Conservation (phyloP, 2,113 vertebrate genomes). For the Chlorocebus sabaeus region DNA sequence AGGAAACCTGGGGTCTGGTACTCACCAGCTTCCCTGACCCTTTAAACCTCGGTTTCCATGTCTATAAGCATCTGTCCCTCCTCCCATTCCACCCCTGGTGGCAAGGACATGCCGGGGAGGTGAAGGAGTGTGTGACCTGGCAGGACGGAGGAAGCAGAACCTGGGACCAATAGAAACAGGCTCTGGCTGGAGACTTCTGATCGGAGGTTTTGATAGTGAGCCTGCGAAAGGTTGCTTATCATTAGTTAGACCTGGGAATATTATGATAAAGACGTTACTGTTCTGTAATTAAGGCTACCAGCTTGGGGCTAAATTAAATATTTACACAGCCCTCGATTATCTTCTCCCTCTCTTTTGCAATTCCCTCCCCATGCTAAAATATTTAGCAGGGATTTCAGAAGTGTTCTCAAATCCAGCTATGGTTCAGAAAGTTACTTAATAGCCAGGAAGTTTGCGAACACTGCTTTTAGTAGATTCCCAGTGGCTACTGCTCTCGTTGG, state of each 20-base stretch:
- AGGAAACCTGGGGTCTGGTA: background rate
- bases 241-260: background rate
- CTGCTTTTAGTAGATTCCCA: background rate
- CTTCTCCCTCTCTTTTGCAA: background rate
- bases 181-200: background rate
- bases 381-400: constrained; percentile 38
- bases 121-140: background rate
- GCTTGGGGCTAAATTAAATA: constrained; percentile 55
- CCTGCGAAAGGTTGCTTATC: background rate
- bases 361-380: background rate
- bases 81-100: background rate
- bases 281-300: constrained; percentile 22
- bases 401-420: background rate
- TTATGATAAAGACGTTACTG: background rate
- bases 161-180: background rate
- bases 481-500: fast-evolving
- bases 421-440: background rate
- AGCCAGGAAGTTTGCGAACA: background rate
- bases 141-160: fast-evolving
- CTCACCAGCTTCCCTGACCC: background rate
- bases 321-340: background rate
- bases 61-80: background rate
- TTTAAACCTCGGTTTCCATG: background rate
- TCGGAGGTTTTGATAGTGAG: background rate
- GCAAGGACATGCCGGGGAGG: background rate